Percentiles rank a stretch among this genome's conserved stretches.
Conservation (phyloP, 2,888 invertebrate species). For the Pocota personata region DNA sequence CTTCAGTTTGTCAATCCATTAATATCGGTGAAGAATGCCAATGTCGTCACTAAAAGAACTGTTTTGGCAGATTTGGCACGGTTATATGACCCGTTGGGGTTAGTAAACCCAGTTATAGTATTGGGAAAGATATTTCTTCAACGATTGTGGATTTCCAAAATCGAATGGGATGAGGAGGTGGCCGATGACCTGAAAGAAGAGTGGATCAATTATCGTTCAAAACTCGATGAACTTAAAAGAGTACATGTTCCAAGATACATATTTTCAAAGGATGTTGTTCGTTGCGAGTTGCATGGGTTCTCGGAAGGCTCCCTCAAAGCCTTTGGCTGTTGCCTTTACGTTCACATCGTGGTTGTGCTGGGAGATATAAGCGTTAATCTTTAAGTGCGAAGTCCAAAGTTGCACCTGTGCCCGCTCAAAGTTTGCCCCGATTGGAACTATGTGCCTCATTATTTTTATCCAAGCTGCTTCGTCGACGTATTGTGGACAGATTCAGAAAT, state of each 20-base stretch:
- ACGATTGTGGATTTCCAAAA: slow-evolving; percentile 11
- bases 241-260: slow-evolving; percentile 16
- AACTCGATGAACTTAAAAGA: slow-evolving; percentile 3
- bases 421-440: slow-evolving; percentile 64
- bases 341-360: background rate
- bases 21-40: slow-evolving; percentile 12
- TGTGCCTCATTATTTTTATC: slow-evolving; percentile 60
- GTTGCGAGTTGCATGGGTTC: slow-evolving; percentile 40
- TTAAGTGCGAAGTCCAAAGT: slow-evolving; percentile 68
- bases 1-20: slow-evolving; percentile 34
- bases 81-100: slow-evolving; percentile 5
- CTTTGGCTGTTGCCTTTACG: slow-evolving; percentile 36
- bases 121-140: slow-evolving; percentile 14
- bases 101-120: slow-evolving; percentile 15
- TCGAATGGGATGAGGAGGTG: slow-evolving; percentile 20
- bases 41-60: slow-evolving; percentile 38
- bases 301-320: slow-evolving; percentile 48
- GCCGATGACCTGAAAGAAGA: slow-evolving; percentile 8
- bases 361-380: slow-evolving; percentile 23
- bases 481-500: slow-evolving; percentile 63
- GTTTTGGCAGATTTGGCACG: no score
- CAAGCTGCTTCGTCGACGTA: background rate
- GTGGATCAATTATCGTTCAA: slow-evolving; percentile 12
- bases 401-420: slow-evolving; percentile 63
- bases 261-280: background rate